Conservation (phyloP, 1,140 invertebrate species). For the Scaptomyza graminum region DNA sequence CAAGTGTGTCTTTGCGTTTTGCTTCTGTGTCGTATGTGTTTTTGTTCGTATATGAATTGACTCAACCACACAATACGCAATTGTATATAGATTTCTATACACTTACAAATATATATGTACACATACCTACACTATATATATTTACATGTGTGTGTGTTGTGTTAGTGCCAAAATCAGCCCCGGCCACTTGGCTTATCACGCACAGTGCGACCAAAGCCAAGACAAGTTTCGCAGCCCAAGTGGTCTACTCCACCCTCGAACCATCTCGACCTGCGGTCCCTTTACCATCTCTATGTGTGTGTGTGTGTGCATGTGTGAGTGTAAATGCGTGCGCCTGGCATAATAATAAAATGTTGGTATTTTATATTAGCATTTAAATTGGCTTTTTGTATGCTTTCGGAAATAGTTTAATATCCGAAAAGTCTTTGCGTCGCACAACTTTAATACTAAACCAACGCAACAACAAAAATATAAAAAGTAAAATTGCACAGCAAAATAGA, state of each 20-base stretch:
- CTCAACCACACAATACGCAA: neutral
- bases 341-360: conserved; percentile 83
- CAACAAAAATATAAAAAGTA: conserved; percentile 4
- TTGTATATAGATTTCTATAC: conserved; percentile 2
- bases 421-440: conserved; percentile 56
- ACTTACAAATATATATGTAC: conserved; percentile 5
- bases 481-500: conserved; percentile 70
- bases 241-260: conserved; percentile 33
- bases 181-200: conserved; percentile 75
- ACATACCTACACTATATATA: neutral
- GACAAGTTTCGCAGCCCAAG: conserved; percentile 63
- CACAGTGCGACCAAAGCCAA: conserved; percentile 61
- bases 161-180: conserved; percentile 62
- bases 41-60: conserved; percentile 19
- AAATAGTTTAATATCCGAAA: conserved; percentile 80
- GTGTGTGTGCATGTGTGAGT: conserved; percentile 15
- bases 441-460: conserved; percentile 45
- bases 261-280: conserved; percentile 2
- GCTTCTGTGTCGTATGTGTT: conserved; percentile 1
- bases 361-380: conserved; percentile 84
- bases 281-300: conserved; percentile 3
- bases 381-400: conserved; percentile 80
- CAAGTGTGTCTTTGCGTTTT: conserved; percentile 41
- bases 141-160: neutral
- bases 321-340: conserved; percentile 71